Evolutionary conservation across 1,140 invertebrate genomes (phyloP), one percentile per base, ranked within the genome.

Genomic region (Drosophila persimilis): DNA sequence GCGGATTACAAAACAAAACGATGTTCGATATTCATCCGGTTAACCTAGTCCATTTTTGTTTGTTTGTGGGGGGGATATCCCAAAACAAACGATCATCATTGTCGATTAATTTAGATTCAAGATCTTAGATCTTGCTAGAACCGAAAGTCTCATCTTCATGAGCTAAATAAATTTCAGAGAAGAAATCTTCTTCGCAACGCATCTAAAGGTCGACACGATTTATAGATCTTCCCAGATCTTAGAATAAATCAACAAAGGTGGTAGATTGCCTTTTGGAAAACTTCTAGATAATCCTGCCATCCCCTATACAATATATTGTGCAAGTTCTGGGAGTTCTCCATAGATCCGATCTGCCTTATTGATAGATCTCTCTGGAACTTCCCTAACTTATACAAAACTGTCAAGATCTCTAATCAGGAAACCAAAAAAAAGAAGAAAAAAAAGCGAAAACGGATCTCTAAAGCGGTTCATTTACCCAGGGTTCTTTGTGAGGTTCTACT

Each of bases 1-100:
- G 70, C 70, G 70, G 70, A 73, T 73, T 73, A 69, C 65, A 56
- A 48, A 69, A 50, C 44, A 20, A 69, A 69, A 57, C 65, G 11
- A 26, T 26, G 5, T 5, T 26, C 24, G 5, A 39, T 13, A 39
- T 51, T 62, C 53, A 73, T 73, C 70, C 70, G 67, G 70, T 72
- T 73, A 67, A 62, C 70, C 58, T 62, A 61, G 57, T 54, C 57
- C 48, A 45, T 61, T 43, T 44, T 6, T 17, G 17, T 17, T 17
- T 17, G 17, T 31, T 31, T 31, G 7, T 6, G 29, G 11, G 17
- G 31, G 66, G 66, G 31, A 72, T 72, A 62, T 43, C 67, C 70
- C 57, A 22, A 62, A 41, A 35, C 8, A 35, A 69, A 69, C 55
- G 51, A 69, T 66, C 44, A 9, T 1, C 15, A n/a, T 29, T 17